Evolutionary conservation across 1,140 invertebrate genomes (phyloP), one percentile per base, ranked within the genome.

Genomic region (Euwallacea fornicatus): DNA sequence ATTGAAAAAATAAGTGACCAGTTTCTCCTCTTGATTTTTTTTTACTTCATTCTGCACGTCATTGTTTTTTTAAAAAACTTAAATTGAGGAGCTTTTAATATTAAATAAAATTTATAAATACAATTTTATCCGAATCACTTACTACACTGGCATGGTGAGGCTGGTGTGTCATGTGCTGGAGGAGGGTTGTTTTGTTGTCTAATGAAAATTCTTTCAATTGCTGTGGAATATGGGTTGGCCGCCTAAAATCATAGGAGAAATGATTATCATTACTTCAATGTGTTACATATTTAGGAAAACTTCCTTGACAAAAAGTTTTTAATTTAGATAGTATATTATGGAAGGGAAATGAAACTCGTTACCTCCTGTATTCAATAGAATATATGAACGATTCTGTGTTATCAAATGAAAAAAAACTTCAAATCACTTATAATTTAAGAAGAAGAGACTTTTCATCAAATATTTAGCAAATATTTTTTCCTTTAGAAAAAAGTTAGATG

Each of bases 111-210:
- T 41, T 33, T 2, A 13, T 15, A 58, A 33, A 58, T 16, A 58
- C 2, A 11, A 50, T 50, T 58, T 58, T 16, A 41, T 61, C 4
- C 6, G 10, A 46, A 42, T 60, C 66, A 77, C 82, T 80, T 78
- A 83, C 82, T 77, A 75, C 82, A 83, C 56, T 74, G 76, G 69
- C 82, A 83, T 7, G 77, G 56, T 11, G 81, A 79, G 10, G 80
- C 58, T 47, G 82, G 82, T 16, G 82, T 82, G 69, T 83, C 82
- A 75, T 83, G 82, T 60, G 76, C 69, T 13, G 81, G 80, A n/a
- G 80, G 79, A 54, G 78, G 78, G 8, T 77, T 74, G 60, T 81
- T 80, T 56, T 75, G 74, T 16, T 60, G 73, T 69, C 61, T 73
- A 10, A 74, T 76, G 68, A 79, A 78, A 16, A 56, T 7, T 55